phyloP scores from a whole-genome alignment of 2,113 vertebrate species.

The Aramus guarauna region DNA sequence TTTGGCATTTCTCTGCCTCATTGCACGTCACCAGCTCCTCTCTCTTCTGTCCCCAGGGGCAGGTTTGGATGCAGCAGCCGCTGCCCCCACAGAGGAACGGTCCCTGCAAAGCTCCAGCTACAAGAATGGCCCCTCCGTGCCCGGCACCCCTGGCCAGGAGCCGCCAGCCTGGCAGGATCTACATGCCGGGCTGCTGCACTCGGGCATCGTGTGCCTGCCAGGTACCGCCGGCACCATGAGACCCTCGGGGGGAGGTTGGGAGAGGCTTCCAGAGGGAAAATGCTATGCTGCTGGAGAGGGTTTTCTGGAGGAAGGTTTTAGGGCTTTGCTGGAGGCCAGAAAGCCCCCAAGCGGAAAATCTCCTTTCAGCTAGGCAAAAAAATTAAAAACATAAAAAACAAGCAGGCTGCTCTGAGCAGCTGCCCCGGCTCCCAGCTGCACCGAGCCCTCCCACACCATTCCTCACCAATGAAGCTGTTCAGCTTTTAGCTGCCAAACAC shows the following conservation, averaged over 20 bases:
- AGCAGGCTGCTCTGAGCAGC: background rate
- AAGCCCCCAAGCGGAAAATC: background rate
- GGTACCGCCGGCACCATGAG: conserved; percentile 40
- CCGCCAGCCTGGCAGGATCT: conserved; percentile 68
- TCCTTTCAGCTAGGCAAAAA: background rate
- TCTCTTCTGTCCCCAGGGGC: background rate
- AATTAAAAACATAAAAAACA: background rate
- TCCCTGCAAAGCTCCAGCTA: background rate
- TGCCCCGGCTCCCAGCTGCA: background rate
- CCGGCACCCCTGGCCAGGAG: background rate
- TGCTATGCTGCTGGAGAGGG: background rate
- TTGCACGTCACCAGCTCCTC: background rate
- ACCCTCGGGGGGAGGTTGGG: rapidly evolving
- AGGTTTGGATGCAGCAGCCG: conserved; percentile 57
- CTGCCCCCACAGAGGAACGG: background rate
- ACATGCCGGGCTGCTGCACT: conserved; percentile 72
- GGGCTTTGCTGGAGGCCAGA: background rate
- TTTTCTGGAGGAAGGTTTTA: background rate
- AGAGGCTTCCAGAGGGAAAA: background rate
- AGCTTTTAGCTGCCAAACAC: conserved; percentile 19
- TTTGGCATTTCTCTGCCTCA: background rate
- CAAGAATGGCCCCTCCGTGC: conserved; percentile 2
- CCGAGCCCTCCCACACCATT: conserved; percentile 57
- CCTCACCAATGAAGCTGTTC: conserved; percentile 42
- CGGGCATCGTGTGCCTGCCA: conserved; percentile 82